phyloP scores from a whole-genome alignment of 1,140 invertebrate species.

The Drosophila bocqueti region DNA sequence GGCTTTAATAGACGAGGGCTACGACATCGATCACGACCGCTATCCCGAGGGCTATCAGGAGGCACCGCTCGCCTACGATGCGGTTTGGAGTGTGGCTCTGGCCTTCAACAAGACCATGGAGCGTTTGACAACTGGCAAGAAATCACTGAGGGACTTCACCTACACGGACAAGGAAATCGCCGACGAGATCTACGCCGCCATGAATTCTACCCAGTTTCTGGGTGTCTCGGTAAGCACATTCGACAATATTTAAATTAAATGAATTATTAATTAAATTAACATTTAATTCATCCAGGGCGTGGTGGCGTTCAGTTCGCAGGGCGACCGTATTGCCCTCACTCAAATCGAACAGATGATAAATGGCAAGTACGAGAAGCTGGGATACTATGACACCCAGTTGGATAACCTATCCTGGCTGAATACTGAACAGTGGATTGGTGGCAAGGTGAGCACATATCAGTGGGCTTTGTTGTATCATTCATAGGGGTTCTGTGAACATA shows the following conservation, averaged over 20 bases:
- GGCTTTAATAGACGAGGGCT: slow-evolving; percentile 91
- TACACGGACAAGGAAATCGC: slow-evolving; percentile 98
- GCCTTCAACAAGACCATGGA: slow-evolving; percentile 99
- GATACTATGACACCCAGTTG: slow-evolving; percentile 97
- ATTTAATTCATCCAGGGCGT: slow-evolving; percentile 89
- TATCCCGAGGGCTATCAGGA: slow-evolving; percentile 98
- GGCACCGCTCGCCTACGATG: slow-evolving; percentile 99
- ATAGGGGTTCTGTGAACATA: neutral
- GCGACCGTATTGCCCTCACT: slow-evolving; percentile 99
- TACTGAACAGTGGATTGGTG: slow-evolving; percentile 95
- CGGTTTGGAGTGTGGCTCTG: slow-evolving; percentile 98
- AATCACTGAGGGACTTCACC: slow-evolving; percentile 97
- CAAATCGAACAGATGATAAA: slow-evolving; percentile 99
- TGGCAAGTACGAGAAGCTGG: slow-evolving; percentile 97
- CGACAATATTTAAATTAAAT: neutral
- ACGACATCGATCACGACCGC: slow-evolving; percentile 92
- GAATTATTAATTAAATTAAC: neutral
- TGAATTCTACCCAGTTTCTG: slow-evolving; percentile 98
- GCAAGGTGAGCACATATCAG: slow-evolving; percentile 72
- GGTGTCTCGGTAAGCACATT: slow-evolving; percentile 95
- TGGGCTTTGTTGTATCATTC: slow-evolving; percentile 14
- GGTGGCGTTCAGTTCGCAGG: slow-evolving; percentile 98
- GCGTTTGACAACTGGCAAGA: slow-evolving; percentile 90
- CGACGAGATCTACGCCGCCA: slow-evolving; percentile 97
- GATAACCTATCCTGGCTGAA: slow-evolving; percentile 98